phyloP scores from a whole-genome alignment of 2,888 invertebrate species.

The Drosophila cyrtoloma region DNA sequence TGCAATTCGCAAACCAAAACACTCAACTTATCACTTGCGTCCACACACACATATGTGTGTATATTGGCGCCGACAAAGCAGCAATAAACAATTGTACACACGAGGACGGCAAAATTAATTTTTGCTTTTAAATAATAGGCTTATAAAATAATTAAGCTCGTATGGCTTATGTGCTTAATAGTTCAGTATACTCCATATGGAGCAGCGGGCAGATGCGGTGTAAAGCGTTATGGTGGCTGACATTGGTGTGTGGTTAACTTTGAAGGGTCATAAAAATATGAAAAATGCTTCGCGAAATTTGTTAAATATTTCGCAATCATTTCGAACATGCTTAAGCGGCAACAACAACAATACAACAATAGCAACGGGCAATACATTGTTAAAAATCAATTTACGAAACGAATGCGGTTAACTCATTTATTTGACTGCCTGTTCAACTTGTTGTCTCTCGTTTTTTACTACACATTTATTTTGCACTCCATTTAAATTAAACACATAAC shows the following conservation, averaged over 20 bases:
- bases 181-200: not conserved
- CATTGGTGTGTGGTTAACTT: slow-evolving; percentile 32
- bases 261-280: slow-evolving; percentile 50
- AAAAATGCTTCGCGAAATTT: slow-evolving; percentile 50
- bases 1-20: slow-evolving; percentile 49
- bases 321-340: slow-evolving; percentile 16
- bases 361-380: slow-evolving; percentile 62
- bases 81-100: slow-evolving; percentile 60
- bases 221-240: not conserved
- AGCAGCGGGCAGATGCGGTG: not conserved
- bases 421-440: slow-evolving; percentile 36
- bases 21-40: slow-evolving; percentile 10
- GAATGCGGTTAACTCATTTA: slow-evolving; percentile 66
- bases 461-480: slow-evolving; percentile 26
- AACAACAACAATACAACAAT: slow-evolving; percentile 18
- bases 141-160: slow-evolving; percentile 72
- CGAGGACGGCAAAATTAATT: slow-evolving; percentile 59
- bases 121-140: slow-evolving; percentile 70
- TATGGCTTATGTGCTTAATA: slow-evolving; percentile 53
- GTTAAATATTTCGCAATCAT: slow-evolving; percentile 41
- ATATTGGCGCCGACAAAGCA: slow-evolving; percentile 30
- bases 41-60: not conserved
- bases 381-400: slow-evolving; percentile 69
- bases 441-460: slow-evolving; percentile 14
- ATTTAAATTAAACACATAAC: slow-evolving; percentile 50